Evolutionary conservation across 1,140 invertebrate species (phyloP).

Genomic region (Amphibalanus amphitrite): DNA sequence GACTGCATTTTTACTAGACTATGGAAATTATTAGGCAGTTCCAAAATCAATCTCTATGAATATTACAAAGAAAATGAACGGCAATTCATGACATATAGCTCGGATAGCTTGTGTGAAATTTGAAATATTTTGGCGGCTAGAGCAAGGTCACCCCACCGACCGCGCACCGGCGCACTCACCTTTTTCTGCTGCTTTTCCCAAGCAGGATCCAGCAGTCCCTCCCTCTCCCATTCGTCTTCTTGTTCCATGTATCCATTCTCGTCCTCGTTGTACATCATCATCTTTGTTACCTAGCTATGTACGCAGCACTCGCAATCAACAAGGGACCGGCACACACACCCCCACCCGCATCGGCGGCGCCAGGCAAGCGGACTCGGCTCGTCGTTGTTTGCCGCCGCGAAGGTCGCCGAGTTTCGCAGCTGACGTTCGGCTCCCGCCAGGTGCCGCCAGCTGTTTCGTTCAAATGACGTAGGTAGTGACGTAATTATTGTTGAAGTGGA

Average conservation of each 20-base stretch:
- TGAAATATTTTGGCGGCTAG: no score
- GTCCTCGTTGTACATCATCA: constrained; percentile 17
- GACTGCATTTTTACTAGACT: no score
- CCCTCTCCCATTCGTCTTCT: constrained; percentile 97
- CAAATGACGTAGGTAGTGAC: not conserved
- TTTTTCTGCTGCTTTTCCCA: constrained; percentile 99
- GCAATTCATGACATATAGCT: no score
- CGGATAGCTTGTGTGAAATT: no score
- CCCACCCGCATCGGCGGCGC: not conserved
- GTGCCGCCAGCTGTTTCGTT: not conserved
- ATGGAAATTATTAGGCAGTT: no score
- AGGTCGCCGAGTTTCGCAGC: not conserved
- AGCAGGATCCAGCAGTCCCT: constrained; percentile 93
- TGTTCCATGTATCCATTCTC: constrained; percentile 83
- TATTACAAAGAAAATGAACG: no score
- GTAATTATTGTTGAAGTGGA: no score
- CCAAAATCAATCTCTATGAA: no score
- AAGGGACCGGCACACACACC: not conserved
- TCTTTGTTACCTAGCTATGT: constrained; percentile 2
- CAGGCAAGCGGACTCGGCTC: not conserved
- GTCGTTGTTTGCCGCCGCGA: not conserved
- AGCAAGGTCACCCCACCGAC: not conserved
- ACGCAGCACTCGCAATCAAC: not conserved
- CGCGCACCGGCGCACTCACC: no score
- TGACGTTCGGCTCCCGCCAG: not conserved